Conservation (phyloP, 2,888 invertebrate genomes). For the Onthophagus sagittarius region DNA sequence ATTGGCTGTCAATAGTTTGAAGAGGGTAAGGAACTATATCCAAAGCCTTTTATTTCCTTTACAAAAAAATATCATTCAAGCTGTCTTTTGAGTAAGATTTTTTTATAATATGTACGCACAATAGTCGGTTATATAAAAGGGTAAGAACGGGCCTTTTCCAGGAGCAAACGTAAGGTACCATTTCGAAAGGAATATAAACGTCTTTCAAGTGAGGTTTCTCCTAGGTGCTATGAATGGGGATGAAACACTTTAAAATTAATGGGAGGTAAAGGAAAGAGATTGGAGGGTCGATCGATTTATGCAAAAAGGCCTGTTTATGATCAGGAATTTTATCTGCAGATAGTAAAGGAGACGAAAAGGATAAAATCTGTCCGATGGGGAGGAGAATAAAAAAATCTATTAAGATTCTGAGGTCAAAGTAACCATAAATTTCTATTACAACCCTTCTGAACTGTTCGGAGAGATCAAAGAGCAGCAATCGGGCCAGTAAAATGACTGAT, state of each 20-base stretch:
- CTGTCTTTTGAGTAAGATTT: not conserved
- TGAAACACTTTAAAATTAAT: not conserved
- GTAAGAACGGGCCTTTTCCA: not conserved
- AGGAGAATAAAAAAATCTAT: not conserved
- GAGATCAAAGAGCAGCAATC: slow-evolving; percentile 5
- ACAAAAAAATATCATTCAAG: not conserved
- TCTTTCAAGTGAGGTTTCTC: not conserved
- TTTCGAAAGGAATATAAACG: not conserved
- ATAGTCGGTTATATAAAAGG: not conserved
- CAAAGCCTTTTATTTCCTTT: not conserved
- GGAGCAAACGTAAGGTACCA: not conserved
- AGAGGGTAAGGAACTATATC: not conserved
- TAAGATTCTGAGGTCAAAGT: slow-evolving; percentile 5
- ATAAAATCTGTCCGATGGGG: not conserved
- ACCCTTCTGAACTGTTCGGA: slow-evolving; percentile 4
- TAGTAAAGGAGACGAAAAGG: not conserved
- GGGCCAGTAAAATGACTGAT: slow-evolving; percentile 6
- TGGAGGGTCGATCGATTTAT: not conserved
- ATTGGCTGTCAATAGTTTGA: not conserved
- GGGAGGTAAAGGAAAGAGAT: not conserved
- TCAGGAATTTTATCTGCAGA: not conserved
- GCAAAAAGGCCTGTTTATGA: not conserved
- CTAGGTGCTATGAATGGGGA: not conserved
- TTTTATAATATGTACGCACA: not conserved
- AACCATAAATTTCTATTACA: slow-evolving; percentile 11